Base-by-base conservation (phyloP, 2,797 vertebrate genomes). In the Tiaroga cobitis region DNA sequence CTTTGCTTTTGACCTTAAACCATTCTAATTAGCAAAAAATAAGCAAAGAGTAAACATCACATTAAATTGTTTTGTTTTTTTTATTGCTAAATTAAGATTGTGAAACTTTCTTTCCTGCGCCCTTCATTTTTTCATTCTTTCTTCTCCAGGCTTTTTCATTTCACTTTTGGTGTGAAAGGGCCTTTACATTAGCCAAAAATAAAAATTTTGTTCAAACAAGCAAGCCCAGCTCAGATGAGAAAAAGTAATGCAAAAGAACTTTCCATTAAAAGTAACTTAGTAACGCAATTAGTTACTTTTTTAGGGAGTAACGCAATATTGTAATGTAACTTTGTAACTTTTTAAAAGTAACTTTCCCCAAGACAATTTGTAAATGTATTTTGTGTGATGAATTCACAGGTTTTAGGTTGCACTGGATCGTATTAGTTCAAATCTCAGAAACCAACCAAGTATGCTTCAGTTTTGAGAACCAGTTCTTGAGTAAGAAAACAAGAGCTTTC, bases 401-500 rank as follows among this genome's bases (percentile, higher is more conserved):
- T 68, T 84, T 85, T 37, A 49, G 87, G 77, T 43, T 32, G 72
- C 19, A 91, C 89, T 88, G 87, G 73, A 88, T 89, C 83, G 78
- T 68, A 56, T 49, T 86, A 67, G 26, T 75, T 19, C 21, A 70
- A 54, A 51, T 78, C 72, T 18, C 5, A 21, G 16, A 54, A 54
- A 49, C 59, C 61, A 69, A 26, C 59, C 61, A 54, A 26, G 32
- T n/a, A 61, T 73, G n/a, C 32, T 56, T 77, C 68, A 18, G 65
- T 68, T 77, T 84, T 11, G 26, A 77, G 63, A 54, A 51, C n/a
- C 51, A 77, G 61, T n/a, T 41, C 73, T 86, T 63, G 65, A 67
- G 32, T 24, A 72, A 61, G 65, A 79, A 86, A 86, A 72, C 65
- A 78, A 79, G 41, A 34, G 54, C 69, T 77, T 56, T 82, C 37